Base-by-base conservation (phyloP, 2,113 vertebrate genomes). In the Lycaon pictus region DNA sequence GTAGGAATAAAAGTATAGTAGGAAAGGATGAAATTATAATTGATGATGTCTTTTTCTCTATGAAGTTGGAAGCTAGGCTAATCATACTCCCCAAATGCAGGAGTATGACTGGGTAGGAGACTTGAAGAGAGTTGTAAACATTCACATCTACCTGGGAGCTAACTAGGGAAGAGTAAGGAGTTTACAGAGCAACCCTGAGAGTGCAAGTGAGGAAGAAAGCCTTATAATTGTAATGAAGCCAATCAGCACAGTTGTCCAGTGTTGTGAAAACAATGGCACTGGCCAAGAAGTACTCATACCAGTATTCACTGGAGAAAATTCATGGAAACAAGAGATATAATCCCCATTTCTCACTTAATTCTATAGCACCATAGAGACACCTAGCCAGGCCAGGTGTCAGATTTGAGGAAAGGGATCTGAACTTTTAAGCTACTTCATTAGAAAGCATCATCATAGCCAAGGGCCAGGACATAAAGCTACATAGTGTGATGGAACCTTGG, bases 1-100 rank as follows among this genome's bases (percentile, higher is more conserved):
- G 69, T 90, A 93, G 23, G 20, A 82, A 51, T 69, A 15, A 77
- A 91, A 67, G 37, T 56, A 11, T 27, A 55, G 32, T 83, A 22
- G 60, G 32, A 86, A 90, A 86, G 53, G 48, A 69, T 27, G 37
- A 97, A 94, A 93, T 98, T 90, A 91, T 53, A 88, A 16, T 92
- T 93, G 74, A 77, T 43, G 16, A 8, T 86, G 7, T 92, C 80
- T 89, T 32, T 84, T 97, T 94, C 65, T 96, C 88, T 91, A 17
- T 56, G 53, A 81, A 88, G n/a, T 89, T 91, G 72, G 71, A 95
- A 93, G 72, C 12, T 77, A 71, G 80, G 74, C 62, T 88, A 63
- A 88, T 92, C 43, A 43, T 43, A 43, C 43, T 96, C 62, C 56
- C 90, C 82, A 76, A 88, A 81, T 43, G 37, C 81, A 51, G 55